phyloP scores from a whole-genome alignment of 2,113 vertebrate genomes.

The Takifugu bimaculatus region DNA sequence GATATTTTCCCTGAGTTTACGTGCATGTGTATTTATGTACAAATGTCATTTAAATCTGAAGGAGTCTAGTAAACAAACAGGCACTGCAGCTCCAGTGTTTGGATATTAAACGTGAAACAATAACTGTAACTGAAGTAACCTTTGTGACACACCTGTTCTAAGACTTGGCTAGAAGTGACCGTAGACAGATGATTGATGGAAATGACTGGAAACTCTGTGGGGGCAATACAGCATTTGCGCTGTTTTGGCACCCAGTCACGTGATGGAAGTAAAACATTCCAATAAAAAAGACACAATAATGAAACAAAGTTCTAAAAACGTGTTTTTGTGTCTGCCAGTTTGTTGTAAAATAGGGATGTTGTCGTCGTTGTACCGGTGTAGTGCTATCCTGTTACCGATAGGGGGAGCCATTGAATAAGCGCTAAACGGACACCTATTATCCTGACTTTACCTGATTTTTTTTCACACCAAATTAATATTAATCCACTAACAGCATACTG shows the following conservation, averaged over 20 bases:
- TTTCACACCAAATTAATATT: conserved; percentile 9
- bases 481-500: too few species aligned
- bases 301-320: conserved; percentile 22
- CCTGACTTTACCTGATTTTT: conserved; percentile 3
- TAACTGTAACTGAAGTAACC: not conserved
- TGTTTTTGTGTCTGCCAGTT: not conserved
- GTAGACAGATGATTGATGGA: conserved; percentile 13
- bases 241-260: conserved; percentile 53
- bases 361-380: not conserved
- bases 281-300: conserved; percentile 45
- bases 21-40: not conserved
- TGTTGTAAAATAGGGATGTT: not conserved
- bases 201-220: conserved; percentile 32
- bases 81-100: not conserved
- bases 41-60: not conserved
- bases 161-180: conserved; percentile 37
- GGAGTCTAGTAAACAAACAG: not conserved
- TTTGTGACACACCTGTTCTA: not conserved
- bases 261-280: conserved; percentile 59
- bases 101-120: not conserved
- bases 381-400: conserved; percentile 11
- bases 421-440: not conserved
- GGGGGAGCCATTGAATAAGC: conserved; percentile 32
- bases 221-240: conserved; percentile 49
- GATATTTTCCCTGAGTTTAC: not conserved